Conservation (phyloP, 2,113 vertebrate genomes). For the Aplodontia rufa region DNA sequence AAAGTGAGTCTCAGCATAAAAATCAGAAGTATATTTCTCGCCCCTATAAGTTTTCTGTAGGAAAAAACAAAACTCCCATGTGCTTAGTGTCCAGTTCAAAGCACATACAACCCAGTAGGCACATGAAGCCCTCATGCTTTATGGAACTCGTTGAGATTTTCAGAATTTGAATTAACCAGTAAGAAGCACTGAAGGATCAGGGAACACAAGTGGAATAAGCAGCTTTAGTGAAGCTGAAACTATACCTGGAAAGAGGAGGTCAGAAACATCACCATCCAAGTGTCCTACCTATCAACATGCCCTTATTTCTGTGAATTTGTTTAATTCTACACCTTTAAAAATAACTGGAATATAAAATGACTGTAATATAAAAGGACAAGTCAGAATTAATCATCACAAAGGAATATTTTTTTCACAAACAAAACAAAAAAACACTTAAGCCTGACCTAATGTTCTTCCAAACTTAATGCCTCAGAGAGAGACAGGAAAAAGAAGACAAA, state of each 20-base stretch:
- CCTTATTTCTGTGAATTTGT: neutral
- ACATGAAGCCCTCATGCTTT: neutral
- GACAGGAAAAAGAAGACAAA: neutral
- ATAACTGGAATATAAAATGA: neutral
- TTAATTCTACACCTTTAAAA: neutral
- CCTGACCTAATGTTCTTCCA: neutral
- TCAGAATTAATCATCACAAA: neutral
- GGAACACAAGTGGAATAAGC: neutral
- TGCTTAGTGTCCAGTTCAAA: neutral
- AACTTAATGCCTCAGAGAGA: neutral
- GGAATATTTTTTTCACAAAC: neutral
- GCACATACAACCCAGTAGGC: too few relatives aligned
- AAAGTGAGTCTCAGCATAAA: neutral
- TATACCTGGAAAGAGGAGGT: neutral
- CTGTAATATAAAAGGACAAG: neutral
- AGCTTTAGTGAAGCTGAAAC: neutral
- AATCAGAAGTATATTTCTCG: neutral
- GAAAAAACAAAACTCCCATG: neutral
- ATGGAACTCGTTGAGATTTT: neutral
- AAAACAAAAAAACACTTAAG: neutral
- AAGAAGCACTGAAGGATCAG: neutral
- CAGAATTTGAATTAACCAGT: neutral
- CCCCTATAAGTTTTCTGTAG: neutral
- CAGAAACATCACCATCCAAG: neutral
- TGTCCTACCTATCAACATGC: rapidly evolving